phyloP scores from a whole-genome alignment of 2,888 invertebrate species.

The Hirtodrosophila histrioides region DNA sequence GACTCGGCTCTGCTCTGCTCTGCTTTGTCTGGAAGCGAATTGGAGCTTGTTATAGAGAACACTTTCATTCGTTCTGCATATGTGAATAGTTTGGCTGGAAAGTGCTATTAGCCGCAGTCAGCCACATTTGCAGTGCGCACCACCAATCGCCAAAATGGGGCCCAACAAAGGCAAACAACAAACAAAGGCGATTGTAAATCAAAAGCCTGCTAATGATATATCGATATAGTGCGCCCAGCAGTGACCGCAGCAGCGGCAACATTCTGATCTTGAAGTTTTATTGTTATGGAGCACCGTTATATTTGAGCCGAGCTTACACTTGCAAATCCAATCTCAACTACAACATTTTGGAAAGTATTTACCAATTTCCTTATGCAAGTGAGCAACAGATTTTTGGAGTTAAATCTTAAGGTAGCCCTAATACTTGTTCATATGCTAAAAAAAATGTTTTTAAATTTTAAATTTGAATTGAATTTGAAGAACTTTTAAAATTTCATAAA shows the following conservation, averaged over 20 bases:
- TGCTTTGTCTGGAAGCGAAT: slow-evolving; percentile 45
- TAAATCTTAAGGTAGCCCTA: too few species aligned
- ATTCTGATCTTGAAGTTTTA: slow-evolving; percentile 64
- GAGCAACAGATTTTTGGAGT: too few species aligned
- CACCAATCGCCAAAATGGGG: slow-evolving; percentile 55
- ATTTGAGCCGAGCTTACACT: slow-evolving; percentile 49
- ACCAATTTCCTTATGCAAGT: not conserved
- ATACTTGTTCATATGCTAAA: too few species aligned
- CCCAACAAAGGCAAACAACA: slow-evolving; percentile 57
- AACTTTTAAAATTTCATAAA: too few species aligned
- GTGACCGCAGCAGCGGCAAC: slow-evolving; percentile 38
- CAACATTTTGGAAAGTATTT: slow-evolving; percentile 8
- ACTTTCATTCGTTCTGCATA: slow-evolving; percentile 79
- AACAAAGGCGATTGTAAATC: slow-evolving; percentile 79
- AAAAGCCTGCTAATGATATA: slow-evolving; percentile 77
- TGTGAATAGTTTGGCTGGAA: slow-evolving; percentile 53
- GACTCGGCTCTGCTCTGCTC: slow-evolving; percentile 1
- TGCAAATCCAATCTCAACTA: slow-evolving; percentile 31
- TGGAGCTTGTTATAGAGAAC: slow-evolving; percentile 65
- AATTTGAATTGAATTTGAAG: too few species aligned
- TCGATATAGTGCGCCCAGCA: slow-evolving; percentile 65
- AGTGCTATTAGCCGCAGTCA: slow-evolving; percentile 68
- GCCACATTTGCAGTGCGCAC: slow-evolving; percentile 40
- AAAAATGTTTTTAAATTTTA: not conserved
- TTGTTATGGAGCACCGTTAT: slow-evolving; percentile 66